Conservation (phyloP, 2,113 vertebrate genomes). For the Columba janthina region DNA sequence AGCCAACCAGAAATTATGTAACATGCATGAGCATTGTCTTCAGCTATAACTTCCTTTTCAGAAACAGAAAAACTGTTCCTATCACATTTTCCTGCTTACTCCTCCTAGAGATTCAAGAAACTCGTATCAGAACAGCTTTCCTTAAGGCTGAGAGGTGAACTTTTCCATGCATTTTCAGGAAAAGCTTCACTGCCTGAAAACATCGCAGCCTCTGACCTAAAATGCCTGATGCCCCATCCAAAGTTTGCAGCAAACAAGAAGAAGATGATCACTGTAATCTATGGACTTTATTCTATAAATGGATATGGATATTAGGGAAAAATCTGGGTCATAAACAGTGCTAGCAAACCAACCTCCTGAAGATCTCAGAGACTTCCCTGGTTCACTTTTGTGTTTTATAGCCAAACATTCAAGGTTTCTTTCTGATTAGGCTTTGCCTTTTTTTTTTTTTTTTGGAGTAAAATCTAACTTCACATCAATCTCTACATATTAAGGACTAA, state of each 20-base stretch:
- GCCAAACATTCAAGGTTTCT: background rate
- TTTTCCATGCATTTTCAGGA: background rate
- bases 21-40: background rate
- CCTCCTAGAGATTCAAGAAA: background rate
- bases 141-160: background rate
- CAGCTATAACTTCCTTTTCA: background rate
- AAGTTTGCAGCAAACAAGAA: background rate
- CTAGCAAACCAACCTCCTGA: background rate
- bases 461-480: background rate
- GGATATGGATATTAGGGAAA: background rate
- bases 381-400: background rate
- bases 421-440: background rate
- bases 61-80: background rate
- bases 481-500: background rate
- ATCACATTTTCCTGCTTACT: background rate
- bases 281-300: background rate
- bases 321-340: background rate
- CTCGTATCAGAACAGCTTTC: background rate
- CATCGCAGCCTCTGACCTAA: background rate
- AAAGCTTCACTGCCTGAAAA: background rate
- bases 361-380: background rate
- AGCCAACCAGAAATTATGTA: slow-evolving; percentile 14
- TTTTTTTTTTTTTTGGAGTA: background rate
- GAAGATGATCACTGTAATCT: background rate
- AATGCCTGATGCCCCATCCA: background rate